Percentiles rank a stretch among this genome's conserved stretches.
Conservation (phyloP, 2,113 vertebrate species). For the Galemys pyrenaicus region DNA sequence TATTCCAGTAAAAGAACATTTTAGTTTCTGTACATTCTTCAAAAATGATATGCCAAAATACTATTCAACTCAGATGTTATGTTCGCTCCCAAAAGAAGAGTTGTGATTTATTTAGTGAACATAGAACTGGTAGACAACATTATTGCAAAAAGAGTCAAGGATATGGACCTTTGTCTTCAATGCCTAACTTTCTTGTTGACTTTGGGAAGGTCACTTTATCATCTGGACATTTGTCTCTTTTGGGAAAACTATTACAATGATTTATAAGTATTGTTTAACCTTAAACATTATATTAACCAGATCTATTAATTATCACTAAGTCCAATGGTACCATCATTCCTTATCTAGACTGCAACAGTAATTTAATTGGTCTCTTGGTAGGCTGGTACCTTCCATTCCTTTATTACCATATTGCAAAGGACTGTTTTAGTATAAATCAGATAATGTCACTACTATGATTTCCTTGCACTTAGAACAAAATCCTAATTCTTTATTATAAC, state of each 20-base stretch:
- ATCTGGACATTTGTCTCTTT: background rate
- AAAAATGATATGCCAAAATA: background rate
- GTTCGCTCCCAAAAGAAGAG: background rate
- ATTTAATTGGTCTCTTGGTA: background rate
- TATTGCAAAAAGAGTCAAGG: background rate
- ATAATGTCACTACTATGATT: background rate
- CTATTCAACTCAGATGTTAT: background rate
- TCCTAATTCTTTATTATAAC: background rate
- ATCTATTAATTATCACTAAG: background rate
- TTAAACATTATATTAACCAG: background rate
- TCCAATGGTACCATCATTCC: background rate
- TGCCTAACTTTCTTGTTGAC: background rate
- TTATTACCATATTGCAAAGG: background rate
- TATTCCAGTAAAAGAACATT: background rate
- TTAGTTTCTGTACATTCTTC: background rate
- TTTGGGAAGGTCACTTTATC: background rate
- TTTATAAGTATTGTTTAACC: background rate
- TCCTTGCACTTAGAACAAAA: background rate
- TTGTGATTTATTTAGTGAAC: background rate
- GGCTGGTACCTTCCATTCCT: background rate
- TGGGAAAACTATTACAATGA: background rate
- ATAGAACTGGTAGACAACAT: background rate
- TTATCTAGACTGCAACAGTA: background rate
- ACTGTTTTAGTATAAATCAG: constrained; percentile 5
- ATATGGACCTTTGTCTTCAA: background rate